phyloP scores from a whole-genome alignment of 2,113 vertebrate species.

The Meriones unguiculatus region DNA sequence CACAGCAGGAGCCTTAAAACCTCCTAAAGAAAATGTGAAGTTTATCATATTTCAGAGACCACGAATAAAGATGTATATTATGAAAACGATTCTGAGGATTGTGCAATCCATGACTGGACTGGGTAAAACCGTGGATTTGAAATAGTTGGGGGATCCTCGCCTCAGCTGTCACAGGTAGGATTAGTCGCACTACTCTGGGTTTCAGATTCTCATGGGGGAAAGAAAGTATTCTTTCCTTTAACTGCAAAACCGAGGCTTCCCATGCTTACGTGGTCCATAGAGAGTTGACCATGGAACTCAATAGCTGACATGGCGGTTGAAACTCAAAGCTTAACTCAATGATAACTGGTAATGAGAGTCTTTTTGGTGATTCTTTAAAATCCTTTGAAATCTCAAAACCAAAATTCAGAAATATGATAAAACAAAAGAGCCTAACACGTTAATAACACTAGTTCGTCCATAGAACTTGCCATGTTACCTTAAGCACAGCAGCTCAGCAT shows the following conservation, averaged over 20 bases:
- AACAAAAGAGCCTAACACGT: not conserved
- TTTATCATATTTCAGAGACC: conserved; percentile 32
- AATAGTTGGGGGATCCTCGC: not conserved
- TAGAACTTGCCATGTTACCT: not conserved
- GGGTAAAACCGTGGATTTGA: not conserved
- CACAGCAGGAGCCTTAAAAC: not conserved
- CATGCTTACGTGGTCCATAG: not conserved
- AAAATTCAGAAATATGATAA: not conserved
- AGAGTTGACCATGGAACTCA: not conserved
- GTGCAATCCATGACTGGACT: not conserved
- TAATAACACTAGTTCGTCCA: not conserved
- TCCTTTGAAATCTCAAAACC: not conserved
- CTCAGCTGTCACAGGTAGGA: not conserved
- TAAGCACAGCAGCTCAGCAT: not conserved
- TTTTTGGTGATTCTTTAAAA: not conserved
- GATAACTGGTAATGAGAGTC: not conserved
- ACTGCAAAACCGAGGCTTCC: not conserved
- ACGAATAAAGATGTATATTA: not conserved
- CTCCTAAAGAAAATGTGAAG: not conserved
- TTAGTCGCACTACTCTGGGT: not conserved
- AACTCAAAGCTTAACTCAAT: not conserved
- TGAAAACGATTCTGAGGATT: not conserved
- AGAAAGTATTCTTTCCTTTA: not conserved
- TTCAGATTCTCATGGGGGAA: not conserved
- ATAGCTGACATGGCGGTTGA: not conserved